Percentiles rank a stretch among this genome's conserved stretches.
phyloP scores from a whole-genome alignment of 2,797 vertebrate species.

The Notolabrus celidotus region DNA sequence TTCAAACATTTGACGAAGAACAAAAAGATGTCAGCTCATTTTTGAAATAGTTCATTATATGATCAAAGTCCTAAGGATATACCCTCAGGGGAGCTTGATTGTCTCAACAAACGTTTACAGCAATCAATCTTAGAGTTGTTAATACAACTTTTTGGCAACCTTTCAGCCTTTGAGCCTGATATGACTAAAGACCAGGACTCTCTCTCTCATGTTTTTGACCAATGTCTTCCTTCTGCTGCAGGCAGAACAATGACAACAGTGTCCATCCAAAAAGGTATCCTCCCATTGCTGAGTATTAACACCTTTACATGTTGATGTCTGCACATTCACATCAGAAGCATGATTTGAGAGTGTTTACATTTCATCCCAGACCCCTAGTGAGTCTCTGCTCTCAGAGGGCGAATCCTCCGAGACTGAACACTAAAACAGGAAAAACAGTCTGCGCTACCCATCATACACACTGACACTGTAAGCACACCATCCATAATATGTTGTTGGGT shows the following conservation, averaged over 20 bases:
- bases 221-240: neutral
- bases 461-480: slow-evolving; percentile 39
- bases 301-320: slow-evolving; percentile 29
- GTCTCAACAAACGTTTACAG: too few relatives aligned
- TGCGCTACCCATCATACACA: slow-evolving; percentile 28
- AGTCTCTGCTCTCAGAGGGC: slow-evolving; percentile 27
- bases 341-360: slow-evolving; percentile 55
- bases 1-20: too few relatives aligned
- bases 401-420: slow-evolving; percentile 50
- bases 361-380: slow-evolving; percentile 24
- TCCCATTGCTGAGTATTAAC: slow-evolving; percentile 2
- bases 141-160: too few relatives aligned
- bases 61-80: neutral
- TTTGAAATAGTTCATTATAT: neutral
- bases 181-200: neutral
- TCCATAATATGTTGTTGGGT: slow-evolving; percentile 53
- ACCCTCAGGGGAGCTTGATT: neutral
- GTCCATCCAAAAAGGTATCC: slow-evolving; percentile 2
- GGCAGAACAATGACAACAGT: slow-evolving; percentile 6
- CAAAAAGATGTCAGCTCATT: too few relatives aligned
- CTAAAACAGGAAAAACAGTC: slow-evolving; percentile 70
- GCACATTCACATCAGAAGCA: slow-evolving; percentile 26
- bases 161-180: neutral
- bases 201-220: neutral
- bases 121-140: too few relatives aligned